Evolutionary conservation across 2,888 invertebrate species (phyloP).

Genomic region (Xylophagus ater): DNA sequence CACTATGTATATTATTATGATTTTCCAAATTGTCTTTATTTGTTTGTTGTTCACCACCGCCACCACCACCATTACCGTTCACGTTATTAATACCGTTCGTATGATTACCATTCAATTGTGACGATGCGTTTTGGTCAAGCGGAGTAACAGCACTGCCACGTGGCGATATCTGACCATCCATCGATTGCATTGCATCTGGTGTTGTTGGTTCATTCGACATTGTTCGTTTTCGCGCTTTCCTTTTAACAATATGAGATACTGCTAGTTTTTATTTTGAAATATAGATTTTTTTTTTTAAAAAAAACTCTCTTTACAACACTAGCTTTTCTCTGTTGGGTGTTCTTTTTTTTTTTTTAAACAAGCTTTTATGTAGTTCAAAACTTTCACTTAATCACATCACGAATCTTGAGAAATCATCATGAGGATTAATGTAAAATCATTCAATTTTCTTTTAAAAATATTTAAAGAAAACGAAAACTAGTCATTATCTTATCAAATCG

Average conservation of each 20-base stretch:
- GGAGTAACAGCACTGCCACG: slow-evolving; percentile 20
- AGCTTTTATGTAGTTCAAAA: no score
- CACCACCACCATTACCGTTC: slow-evolving; percentile 10
- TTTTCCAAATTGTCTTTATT: slow-evolving; percentile 8
- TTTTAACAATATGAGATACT: neutral
- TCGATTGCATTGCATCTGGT: slow-evolving; percentile 19
- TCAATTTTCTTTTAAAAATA: no score
- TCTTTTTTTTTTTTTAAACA: no score
- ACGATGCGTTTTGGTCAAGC: slow-evolving; percentile 19
- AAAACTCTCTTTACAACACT: slow-evolving; percentile 5
- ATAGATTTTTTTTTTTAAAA: slow-evolving; percentile 3
- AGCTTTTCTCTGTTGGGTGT: no score
- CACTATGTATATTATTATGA: slow-evolving; percentile 10
- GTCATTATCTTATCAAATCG: no score
- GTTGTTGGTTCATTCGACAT: slow-evolving; percentile 17
- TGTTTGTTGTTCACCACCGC: slow-evolving; percentile 6
- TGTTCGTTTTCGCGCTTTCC: neutral
- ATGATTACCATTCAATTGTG: slow-evolving; percentile 7
- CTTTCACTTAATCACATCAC: no score
- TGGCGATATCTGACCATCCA: slow-evolving; percentile 19
- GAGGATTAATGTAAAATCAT: no score
- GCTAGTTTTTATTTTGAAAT: no score
- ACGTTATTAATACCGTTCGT: slow-evolving; percentile 3
- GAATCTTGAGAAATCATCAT: no score
- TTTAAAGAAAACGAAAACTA: no score